Evolutionary conservation across 2,888 invertebrate genomes (phyloP).

Genomic region (Drosophila basisetae): DNA sequence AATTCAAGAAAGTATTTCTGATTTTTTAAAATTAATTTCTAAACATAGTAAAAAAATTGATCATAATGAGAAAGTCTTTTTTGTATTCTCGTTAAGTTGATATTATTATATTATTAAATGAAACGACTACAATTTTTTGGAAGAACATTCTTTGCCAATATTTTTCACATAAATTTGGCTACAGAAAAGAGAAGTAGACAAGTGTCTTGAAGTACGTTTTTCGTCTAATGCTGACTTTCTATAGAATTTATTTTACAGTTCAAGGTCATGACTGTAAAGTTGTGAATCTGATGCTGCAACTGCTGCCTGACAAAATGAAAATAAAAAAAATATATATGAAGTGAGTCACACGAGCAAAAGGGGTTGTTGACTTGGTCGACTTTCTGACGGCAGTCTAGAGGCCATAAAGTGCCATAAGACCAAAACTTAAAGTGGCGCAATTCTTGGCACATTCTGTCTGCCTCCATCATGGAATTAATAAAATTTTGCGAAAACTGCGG

Average conservation of each 20-base stretch:
- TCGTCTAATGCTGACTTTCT: neutral
- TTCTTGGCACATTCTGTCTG: neutral
- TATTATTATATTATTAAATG: neutral
- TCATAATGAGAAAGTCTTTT: neutral
- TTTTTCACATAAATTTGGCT: neutral
- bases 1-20: neutral
- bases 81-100: neutral
- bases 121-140: neutral
- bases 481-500: constrained; percentile 58
- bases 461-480: constrained; percentile 73
- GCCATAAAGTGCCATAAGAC: constrained; percentile 33
- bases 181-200: neutral
- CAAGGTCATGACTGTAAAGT: constrained; percentile 5
- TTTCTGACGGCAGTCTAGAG: neutral
- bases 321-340: neutral
- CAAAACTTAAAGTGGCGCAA: constrained; percentile 8
- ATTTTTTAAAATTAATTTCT: neutral
- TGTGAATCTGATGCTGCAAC: constrained; percentile 10
- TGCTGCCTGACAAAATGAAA: constrained; percentile 27
- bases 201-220: neutral
- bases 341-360: neutral
- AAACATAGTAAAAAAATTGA: neutral
- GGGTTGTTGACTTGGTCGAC: neutral
- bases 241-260: neutral
- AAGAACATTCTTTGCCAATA: neutral